Percentiles rank a stretch among this genome's conserved stretches.
These are phyloP conservation scores for Thymallus thymallus DNA, from an alignment of 2,113 vertebrate species.

Conservation along the genomic window DNA sequence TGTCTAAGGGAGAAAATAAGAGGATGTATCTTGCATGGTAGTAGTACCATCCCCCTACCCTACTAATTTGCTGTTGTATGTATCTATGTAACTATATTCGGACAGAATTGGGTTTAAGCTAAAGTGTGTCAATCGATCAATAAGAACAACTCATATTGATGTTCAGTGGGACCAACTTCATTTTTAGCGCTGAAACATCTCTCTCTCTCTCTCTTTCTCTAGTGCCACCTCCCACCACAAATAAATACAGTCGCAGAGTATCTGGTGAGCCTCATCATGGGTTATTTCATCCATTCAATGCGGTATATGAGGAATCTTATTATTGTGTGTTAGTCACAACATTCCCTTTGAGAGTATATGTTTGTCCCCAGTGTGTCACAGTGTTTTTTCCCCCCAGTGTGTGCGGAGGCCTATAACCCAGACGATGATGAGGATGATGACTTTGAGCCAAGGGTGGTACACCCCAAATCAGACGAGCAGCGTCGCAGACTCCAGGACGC, in stretches of 20 bases:
- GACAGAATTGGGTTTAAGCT: no score
- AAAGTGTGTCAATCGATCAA: not conserved
- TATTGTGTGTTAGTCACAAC: not conserved
- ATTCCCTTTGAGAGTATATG: not conserved
- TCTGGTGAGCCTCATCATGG: constrained; percentile 78
- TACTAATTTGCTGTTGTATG: no score
- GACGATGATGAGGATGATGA: constrained; percentile 90
- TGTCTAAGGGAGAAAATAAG: not conserved
- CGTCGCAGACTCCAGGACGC: constrained; percentile 89
- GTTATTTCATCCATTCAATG: not conserved
- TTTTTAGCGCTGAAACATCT: not conserved
- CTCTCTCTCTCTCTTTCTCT: constrained; percentile 26
- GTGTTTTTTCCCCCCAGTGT: constrained; percentile 73
- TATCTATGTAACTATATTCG: no score
- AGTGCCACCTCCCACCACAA: constrained; percentile 72
- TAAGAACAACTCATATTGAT: not conserved
- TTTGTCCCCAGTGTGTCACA: not conserved
- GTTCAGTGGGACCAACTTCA: not conserved
- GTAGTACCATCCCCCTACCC: not conserved
- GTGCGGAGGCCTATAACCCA: constrained; percentile 91
- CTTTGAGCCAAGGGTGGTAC: constrained; percentile 81
- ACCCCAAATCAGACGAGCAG: constrained; percentile 92
- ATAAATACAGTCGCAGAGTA: constrained; percentile 83
- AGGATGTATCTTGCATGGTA: not conserved
- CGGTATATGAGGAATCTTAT: not conserved